These are phyloP conservation scores for Tethea ocularis DNA, from an alignment of 2,888 invertebrate genomes.

Conservation along the genomic window DNA sequence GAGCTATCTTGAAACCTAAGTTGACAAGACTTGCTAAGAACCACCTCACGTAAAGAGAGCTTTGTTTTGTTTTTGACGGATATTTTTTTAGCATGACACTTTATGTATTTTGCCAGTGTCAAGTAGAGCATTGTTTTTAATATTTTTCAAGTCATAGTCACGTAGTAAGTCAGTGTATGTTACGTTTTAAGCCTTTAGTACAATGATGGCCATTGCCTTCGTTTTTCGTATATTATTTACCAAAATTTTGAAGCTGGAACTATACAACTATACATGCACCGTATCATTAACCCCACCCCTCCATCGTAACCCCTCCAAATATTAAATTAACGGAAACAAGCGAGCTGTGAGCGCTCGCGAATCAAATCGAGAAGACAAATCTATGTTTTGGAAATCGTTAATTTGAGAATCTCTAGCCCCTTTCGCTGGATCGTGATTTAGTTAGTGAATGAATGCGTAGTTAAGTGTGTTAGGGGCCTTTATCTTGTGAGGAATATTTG, in stretches of 20 bases:
- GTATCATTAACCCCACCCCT: conserved; percentile 28
- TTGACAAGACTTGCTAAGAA: no score
- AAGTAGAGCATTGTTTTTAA: no score
- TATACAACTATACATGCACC: conserved; percentile 1
- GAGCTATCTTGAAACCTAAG: no score
- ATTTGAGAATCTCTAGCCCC: conserved; percentile 48
- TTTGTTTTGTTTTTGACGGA: no score
- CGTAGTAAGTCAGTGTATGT: no score
- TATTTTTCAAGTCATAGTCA: no score
- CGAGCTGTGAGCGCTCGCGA: conserved; percentile 55
- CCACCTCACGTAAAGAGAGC: no score
- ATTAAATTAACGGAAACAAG: conserved; percentile 79
- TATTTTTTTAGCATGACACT: no score
- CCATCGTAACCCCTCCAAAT: conserved; percentile 50
- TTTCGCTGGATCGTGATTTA: conserved; percentile 33
- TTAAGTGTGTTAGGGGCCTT: conserved; percentile 57
- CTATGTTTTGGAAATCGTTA: conserved; percentile 77
- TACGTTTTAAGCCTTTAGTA: no score
- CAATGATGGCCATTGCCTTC: no score
- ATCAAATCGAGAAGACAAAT: conserved; percentile 74
- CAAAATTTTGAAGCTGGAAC: neutral
- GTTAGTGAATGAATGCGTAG: conserved; percentile 60
- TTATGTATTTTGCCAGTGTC: no score
- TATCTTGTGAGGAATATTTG: conserved; percentile 38
- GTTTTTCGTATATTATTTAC: no score